Evolutionary conservation across 2,888 invertebrate species (phyloP).

Genomic region (Mimachlamys varia): DNA sequence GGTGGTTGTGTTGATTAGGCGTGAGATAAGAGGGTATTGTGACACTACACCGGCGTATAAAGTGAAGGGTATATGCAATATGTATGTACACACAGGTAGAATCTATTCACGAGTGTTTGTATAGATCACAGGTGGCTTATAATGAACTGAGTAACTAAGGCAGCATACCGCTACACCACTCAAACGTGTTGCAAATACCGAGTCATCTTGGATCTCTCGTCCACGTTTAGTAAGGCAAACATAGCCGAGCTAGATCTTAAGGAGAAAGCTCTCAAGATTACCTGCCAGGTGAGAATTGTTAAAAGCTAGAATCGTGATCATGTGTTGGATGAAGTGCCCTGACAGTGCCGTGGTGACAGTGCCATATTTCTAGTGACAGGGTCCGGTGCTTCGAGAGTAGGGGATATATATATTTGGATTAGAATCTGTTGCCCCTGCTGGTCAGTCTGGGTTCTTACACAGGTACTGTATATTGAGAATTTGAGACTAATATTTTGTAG

Average conservation of each 20-base stretch:
- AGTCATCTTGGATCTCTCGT: neutral
- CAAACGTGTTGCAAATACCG: neutral
- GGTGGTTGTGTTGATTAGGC: neutral
- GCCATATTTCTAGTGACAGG: neutral
- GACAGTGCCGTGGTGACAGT: neutral
- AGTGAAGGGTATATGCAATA: neutral
- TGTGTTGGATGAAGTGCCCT: neutral
- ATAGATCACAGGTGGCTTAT: neutral
- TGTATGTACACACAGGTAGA: neutral
- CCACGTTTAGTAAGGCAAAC: neutral
- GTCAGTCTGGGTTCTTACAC: neutral
- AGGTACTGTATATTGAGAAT: neutral
- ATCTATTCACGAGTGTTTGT: neutral
- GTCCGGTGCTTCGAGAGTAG: neutral
- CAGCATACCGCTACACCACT: neutral
- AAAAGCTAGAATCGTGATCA: neutral
- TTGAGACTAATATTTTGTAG: neutral
- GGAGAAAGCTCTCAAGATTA: neutral
- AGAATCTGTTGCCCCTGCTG: neutral
- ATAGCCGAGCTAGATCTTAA: neutral
- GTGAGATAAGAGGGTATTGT: neutral
- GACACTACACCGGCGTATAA: neutral
- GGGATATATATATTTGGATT: neutral
- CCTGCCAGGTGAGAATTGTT: conserved; percentile 14
- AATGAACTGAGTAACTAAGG: conserved; percentile 16